Percentiles rank a stretch among this genome's conserved stretches.
Conservation (phyloP, 2,888 invertebrate species). For the Noctua janthe region DNA sequence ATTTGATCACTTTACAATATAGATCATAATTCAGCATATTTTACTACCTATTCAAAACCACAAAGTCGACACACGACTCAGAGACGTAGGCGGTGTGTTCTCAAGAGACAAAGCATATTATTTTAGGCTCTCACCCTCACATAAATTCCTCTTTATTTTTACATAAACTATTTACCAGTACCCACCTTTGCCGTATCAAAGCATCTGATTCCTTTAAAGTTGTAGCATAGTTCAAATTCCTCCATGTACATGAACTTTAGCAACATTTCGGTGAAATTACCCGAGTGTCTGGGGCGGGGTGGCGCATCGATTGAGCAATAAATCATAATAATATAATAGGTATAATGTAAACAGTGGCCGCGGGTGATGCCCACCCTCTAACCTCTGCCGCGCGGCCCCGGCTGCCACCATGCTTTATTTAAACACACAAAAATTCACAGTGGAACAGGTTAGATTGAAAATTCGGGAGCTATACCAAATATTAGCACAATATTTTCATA, state of each 20-base stretch:
- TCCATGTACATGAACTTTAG: conserved; percentile 80
- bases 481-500: conserved; percentile 53
- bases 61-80: conserved; percentile 18
- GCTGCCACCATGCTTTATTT: conserved; percentile 64
- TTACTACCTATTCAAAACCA: conserved; percentile 12
- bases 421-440: conserved; percentile 72
- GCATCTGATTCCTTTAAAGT: conserved; percentile 82
- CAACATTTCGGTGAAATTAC: conserved; percentile 85
- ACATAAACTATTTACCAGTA: conserved; percentile 64
- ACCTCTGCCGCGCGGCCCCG: conserved; percentile 57
- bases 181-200: conserved; percentile 80
- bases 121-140: conserved; percentile 49
- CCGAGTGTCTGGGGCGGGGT: conserved; percentile 72
- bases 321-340: conserved; percentile 89
- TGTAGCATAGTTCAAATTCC: conserved; percentile 86
- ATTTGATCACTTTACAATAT: neutral
- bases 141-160: conserved; percentile 66
- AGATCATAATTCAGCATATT: neutral
- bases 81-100: conserved; percentile 19
- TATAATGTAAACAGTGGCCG: conserved; percentile 85
- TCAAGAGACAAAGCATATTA: conserved; percentile 58
- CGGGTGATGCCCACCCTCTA: conserved; percentile 72
- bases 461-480: conserved; percentile 58
- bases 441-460: conserved; percentile 69
- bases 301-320: conserved; percentile 87